Conservation (phyloP, 1,140 invertebrate species). For the Copidosoma floridanum region DNA sequence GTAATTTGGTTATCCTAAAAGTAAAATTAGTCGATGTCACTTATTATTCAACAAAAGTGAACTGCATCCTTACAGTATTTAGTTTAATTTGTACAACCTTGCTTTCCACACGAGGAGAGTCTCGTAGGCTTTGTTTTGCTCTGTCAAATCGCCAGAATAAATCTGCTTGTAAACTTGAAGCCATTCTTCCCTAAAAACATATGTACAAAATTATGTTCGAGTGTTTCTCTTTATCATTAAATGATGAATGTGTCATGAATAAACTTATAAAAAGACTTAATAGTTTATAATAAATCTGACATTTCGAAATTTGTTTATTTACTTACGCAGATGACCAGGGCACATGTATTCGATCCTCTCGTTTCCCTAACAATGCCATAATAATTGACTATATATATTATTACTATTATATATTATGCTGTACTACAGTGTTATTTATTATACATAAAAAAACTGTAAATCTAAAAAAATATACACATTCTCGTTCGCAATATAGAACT, state of each 20-base stretch:
- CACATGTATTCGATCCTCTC: constrained; percentile 39
- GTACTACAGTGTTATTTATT: no score
- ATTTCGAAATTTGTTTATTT: background rate
- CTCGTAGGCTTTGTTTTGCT: constrained; percentile 56
- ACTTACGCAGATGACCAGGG: constrained; percentile 50
- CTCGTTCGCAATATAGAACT: no score
- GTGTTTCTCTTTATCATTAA: no score
- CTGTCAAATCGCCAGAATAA: constrained; percentile 50
- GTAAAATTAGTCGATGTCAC: background rate
- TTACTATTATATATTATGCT: no score
- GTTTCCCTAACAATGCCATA: constrained; percentile 39
- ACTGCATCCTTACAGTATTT: no score
- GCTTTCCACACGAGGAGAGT: constrained; percentile 63
- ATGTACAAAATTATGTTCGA: background rate
- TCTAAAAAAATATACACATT: no score
- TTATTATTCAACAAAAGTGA: background rate
- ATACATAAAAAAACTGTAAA: no score
- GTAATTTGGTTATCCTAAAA: constrained; percentile 61
- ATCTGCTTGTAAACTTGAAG: constrained; percentile 58
- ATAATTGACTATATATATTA: no score
- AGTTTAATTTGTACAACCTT: constrained; percentile 36
- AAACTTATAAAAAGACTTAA: background rate
- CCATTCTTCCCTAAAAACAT: constrained; percentile 60
- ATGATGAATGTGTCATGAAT: background rate
- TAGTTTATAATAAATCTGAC: background rate